A percentile compares a stretch with the other conserved stretches of the same genome.
phyloP scores from a whole-genome alignment of 2,113 vertebrate species.

The Paralichthys olivaceus region DNA sequence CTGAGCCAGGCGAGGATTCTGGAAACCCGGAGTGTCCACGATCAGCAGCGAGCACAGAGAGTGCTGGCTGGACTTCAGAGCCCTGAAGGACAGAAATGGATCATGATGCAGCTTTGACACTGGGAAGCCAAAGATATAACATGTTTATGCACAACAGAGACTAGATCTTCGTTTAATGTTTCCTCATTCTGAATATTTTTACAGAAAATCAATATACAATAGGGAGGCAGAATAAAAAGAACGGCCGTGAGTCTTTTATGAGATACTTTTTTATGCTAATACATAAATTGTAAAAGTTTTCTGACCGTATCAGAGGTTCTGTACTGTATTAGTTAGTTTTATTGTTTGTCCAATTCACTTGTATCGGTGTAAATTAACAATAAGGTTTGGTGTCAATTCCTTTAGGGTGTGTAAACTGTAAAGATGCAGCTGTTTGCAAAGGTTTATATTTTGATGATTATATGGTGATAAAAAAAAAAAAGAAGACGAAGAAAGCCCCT shows the following conservation, averaged over 20 bases:
- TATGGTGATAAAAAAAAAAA: background rate
- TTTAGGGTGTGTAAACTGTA: background rate
- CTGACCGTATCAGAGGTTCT: background rate
- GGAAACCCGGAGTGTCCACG: constrained; percentile 95
- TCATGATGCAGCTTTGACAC: background rate
- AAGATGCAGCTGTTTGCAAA: background rate
- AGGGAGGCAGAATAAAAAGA: background rate
- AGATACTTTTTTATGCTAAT: background rate
- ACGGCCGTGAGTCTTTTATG: background rate
- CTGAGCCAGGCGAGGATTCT: constrained; percentile 90
- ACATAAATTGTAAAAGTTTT: background rate
- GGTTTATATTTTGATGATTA: background rate
- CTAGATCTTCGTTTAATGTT: background rate
- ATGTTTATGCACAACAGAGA: background rate
- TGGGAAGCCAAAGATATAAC: background rate
- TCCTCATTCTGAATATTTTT: background rate
- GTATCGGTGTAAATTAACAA: background rate
- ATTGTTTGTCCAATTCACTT: background rate
- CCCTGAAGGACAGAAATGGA: constrained; percentile 77
- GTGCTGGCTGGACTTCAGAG: constrained; percentile 96
- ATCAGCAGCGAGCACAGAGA: constrained; percentile 94
- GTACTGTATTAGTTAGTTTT: background rate
- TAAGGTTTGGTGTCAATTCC: background rate
- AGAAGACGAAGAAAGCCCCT: background rate
- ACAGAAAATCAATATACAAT: background rate